Base-by-base conservation (phyloP, 2,888 invertebrate species). In the Callimorpha dominula region DNA sequence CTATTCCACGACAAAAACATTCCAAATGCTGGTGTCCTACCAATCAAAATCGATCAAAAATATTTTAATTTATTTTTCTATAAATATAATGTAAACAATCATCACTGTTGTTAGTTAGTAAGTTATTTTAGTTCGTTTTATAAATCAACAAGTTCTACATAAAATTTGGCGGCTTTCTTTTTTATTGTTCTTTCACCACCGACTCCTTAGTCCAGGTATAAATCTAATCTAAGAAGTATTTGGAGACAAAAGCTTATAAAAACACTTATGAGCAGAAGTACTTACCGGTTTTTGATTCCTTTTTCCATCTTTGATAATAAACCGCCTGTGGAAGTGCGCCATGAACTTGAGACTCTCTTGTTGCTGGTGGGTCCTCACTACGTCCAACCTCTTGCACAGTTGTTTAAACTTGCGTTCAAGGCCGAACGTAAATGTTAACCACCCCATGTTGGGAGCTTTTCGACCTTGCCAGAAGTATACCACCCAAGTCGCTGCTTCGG, bases 381-480 rank as follows among this genome's bases (percentile, higher is more conserved):
- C 99, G 93, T 99, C 99, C 0, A 95, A 87, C 0, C 91, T 82
- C 69, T 88, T 85, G 85, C 95, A 95, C 14, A 93, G 89, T 84
- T 93, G 92, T 72, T 95, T 95, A 90, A 95, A 95, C 89, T 95
- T 95, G 70, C 94, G 81, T 88, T 95, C 95, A 17, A 95, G 96
- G 86, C 99, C 99, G 94, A 99, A 99, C 0, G 99, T 99, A 94
- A 99, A 99, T 0, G 99, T 99, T 0, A 99, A 96, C 99, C 99
- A 99, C 74, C 99, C 99, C 99, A 99, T 99, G 94, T 99, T 99
- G 77, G 98, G 97, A 4, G 99, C 99, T 88, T 99, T 98, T 70
- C 98, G 96, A 0, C 99, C 99, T 95, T 99, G 99, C 99, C 99
- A 99, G 96, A 99, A 99, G 94, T 99, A 99, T n/a, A 99, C 99